phyloP scores from a whole-genome alignment of 2,113 vertebrate genomes.

The Clupea harengus region DNA sequence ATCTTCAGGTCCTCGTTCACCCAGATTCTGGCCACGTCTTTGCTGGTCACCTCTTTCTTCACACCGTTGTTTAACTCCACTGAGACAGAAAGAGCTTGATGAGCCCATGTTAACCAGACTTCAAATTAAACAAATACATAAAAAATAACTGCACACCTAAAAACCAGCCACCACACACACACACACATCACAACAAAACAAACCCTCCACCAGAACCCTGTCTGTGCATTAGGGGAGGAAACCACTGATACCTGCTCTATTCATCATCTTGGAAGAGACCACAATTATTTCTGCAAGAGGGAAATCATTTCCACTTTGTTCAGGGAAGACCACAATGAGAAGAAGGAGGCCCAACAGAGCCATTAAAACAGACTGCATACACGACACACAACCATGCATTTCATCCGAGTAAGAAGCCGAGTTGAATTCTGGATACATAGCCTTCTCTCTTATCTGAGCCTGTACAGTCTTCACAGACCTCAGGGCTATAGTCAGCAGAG shows the following conservation, averaged over 20 bases:
- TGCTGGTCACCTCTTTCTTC: conserved; percentile 89
- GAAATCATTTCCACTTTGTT: conserved; percentile 27
- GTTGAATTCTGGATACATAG: neutral
- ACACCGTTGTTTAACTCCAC: conserved; percentile 92
- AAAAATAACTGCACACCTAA: neutral
- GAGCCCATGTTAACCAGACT: neutral
- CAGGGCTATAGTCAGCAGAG: neutral
- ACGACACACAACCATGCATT: neutral
- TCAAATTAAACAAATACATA: neutral
- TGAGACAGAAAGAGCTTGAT: conserved; percentile 59
- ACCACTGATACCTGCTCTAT: conserved; percentile 57
- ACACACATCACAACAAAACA: neutral
- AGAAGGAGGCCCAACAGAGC: neutral
- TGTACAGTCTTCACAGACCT: no score
- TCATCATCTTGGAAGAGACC: conserved; percentile 67
- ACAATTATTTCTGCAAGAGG: conserved; percentile 68
- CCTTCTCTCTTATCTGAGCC: neutral
- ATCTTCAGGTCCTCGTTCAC: conserved; percentile 88
- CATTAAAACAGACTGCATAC: neutral
- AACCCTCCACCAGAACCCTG: neutral
- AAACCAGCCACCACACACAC: neutral
- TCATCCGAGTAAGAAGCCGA: neutral
- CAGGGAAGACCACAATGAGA: neutral
- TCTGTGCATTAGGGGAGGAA: neutral
- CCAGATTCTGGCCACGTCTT: conserved; percentile 93